Conservation (phyloP, 2,113 vertebrate species). For the Pomatorhinus ruficollis region DNA sequence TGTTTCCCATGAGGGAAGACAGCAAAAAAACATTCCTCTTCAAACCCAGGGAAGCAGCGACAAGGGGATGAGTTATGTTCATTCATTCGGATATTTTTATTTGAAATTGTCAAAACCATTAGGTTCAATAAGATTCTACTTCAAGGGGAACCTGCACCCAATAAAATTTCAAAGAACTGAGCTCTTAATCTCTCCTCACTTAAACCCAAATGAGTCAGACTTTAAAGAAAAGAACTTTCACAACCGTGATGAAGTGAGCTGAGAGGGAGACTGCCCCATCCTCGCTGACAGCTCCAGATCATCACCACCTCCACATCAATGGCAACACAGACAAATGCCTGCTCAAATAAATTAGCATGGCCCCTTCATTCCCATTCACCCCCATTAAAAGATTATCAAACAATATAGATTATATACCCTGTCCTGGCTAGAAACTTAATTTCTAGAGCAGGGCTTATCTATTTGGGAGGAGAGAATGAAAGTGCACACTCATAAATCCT, state of each 20-base stretch:
- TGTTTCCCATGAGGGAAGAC: constrained; percentile 46
- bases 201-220: background rate
- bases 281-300: background rate
- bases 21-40: constrained; percentile 14
- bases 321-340: background rate
- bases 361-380: background rate
- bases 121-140: background rate
- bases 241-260: background rate
- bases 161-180: background rate
- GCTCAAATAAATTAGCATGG: background rate
- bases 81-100: background rate
- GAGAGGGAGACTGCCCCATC: background rate
- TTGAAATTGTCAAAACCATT: background rate
- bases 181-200: background rate
- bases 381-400: background rate
- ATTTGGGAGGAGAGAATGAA: background rate
- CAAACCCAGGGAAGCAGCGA: background rate
- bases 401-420: background rate
- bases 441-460: background rate
- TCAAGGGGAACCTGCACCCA: background rate
- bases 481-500: background rate
- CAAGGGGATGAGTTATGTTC: background rate
- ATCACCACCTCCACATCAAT: background rate
- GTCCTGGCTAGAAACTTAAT: background rate
- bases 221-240: background rate